These are phyloP conservation scores for Trichogramma pretiosum DNA, from an alignment of 1,140 invertebrate genomes.

Conservation along the genomic window DNA sequence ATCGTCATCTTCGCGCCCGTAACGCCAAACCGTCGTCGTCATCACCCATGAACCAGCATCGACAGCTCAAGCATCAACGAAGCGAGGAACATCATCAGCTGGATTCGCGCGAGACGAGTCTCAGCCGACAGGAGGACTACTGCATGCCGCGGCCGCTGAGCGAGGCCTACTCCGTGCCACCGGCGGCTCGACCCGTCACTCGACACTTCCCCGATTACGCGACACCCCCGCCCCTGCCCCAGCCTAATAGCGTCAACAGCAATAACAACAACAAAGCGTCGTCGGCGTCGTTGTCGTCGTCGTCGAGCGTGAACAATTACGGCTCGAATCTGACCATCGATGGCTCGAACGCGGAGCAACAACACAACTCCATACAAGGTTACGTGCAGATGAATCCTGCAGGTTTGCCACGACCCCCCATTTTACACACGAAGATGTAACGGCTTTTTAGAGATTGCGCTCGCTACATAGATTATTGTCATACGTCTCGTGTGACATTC, in stretches of 20 bases:
- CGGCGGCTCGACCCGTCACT: slow-evolving; percentile 42
- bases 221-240: slow-evolving; percentile 22
- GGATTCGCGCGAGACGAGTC: too few species aligned
- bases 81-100: too few species aligned
- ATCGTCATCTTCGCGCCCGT: too few species aligned
- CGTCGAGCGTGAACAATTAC: neutral
- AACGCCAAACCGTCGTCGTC: neutral
- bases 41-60: neutral
- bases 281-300: slow-evolving; percentile 29
- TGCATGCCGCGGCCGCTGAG: slow-evolving; percentile 46
- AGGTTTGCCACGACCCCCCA: slow-evolving; percentile 23
- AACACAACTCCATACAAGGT: slow-evolving; percentile 38
- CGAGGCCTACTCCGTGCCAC: slow-evolving; percentile 47
- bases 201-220: slow-evolving; percentile 18
- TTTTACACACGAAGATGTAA: too few species aligned
- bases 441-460: neutral
- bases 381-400: slow-evolving; percentile 49
- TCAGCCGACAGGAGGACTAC: slow-evolving; percentile 43
- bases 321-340: slow-evolving; percentile 10
- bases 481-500: neutral
- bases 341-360: slow-evolving; percentile 26
- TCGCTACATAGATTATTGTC: too few species aligned
- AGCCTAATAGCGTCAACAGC: neutral
- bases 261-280: slow-evolving; percentile 16
- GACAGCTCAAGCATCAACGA: too few species aligned